These are phyloP conservation scores for Microcebus jonahi DNA, from an alignment of 2,113 vertebrate species.

Conservation along the genomic window DNA sequence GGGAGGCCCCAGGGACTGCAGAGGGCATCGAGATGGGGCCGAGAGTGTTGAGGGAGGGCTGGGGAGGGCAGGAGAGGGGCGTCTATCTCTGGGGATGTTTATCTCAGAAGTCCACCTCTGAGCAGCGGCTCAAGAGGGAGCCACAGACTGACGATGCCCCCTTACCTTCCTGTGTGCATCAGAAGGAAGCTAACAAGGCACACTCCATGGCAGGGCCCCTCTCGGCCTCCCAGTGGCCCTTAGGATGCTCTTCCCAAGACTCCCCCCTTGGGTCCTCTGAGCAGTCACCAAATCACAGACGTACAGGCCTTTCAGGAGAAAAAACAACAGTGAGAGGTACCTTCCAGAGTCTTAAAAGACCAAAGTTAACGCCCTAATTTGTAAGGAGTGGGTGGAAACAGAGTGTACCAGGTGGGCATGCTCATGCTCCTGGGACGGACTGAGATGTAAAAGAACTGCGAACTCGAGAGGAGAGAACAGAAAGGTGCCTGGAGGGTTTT, in stretches of 20 bases:
- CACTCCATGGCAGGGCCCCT: neutral
- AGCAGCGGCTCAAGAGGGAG: neutral
- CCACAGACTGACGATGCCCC: no score
- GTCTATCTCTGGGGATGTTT: neutral
- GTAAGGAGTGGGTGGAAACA: neutral
- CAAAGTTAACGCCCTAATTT: neutral
- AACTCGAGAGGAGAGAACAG: no score
- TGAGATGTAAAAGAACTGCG: neutral
- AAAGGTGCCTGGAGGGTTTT: neutral
- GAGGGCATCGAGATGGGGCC: neutral
- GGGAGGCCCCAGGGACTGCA: neutral
- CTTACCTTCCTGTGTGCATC: neutral
- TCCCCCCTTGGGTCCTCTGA: neutral
- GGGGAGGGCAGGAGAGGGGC: neutral
- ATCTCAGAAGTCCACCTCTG: neutral
- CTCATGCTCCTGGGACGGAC: neutral
- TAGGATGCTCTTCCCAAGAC: neutral
- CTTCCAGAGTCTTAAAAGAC: neutral
- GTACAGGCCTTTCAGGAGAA: neutral
- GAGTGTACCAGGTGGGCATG: neutral
- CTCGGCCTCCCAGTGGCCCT: neutral
- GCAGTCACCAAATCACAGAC: neutral
- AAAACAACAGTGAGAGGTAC: neutral
- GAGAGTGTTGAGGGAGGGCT: neutral
- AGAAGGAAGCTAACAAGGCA: neutral